Evolutionary conservation across 2,113 vertebrate species (phyloP), one percentile per base, ranked within the genome.

Genomic region (Bufo gargarizans): DNA sequence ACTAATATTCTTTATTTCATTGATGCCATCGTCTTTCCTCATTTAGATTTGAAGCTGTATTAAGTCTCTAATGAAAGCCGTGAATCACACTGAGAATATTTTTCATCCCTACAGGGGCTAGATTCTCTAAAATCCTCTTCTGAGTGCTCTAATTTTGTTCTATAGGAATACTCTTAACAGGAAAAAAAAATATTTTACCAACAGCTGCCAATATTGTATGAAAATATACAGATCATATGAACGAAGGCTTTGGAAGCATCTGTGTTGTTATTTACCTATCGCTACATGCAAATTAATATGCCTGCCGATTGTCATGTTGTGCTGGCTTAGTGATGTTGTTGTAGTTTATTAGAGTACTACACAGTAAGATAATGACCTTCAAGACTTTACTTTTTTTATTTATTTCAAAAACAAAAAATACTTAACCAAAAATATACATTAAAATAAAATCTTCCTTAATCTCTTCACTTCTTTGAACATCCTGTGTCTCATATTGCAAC

Each of bases 11-110:
- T 43, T 56, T 80, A 80, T 59, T 58, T 56, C 77, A 58, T 58
- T 49, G 33, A 20, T 47, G 43, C 7, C 16, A 1, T 65, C 43
- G 14, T n/a, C 56, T 63, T 82, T 82, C 7, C 80, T 65, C 43
- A 49, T 47, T 80, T 82, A 63, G 45, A 65, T 65, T 65, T 82
- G 12, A 82, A 49, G 16, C 59, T 17, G 11, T 82, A 45, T 22
- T 82, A 47, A 49, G 80, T 65, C 33, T 82, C 58, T 82, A 82
- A 82, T 82, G 58, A 82, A 82, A 82, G 59, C 59, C 63, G 59
- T 82, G 59, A 63, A 82, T 80, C 77, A 80, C 22, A 80, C 55
- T 80, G 77, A 80, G 77, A 80, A 58, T 43, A 80, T 80, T 80
- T 33, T 59, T 56, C 77, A 80, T 80, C 77, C 77, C 77, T 80